Evolutionary conservation across 2,113 vertebrate species (phyloP), one percentile per base, ranked within the genome.

Genomic region (Mola mola): DNA sequence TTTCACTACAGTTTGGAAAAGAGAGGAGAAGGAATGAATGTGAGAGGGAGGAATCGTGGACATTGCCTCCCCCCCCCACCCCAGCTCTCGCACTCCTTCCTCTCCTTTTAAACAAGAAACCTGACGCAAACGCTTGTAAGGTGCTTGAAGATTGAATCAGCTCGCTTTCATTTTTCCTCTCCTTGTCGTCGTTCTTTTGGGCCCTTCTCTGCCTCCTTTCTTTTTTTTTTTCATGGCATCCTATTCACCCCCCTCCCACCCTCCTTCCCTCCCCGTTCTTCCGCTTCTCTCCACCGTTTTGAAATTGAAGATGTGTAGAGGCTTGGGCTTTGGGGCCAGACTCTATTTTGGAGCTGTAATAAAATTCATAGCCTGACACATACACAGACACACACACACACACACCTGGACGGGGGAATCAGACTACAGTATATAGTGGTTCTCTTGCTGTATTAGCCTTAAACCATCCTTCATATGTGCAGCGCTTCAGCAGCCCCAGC

Each of bases 1-100:
- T 95, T 96, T 95, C 91, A 94, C 94, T 94, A 94, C 93, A 94
- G 94, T 95, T 90, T 93, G 92, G 93, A 93, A 92, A 87, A 93
- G 93, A 93, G 68, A 72, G 66, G 67, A 62, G 58, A 72, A 65
- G 47, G 55, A 69, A 66, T 71, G 51, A 55, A 66, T 67, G 60
- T 59, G 41, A 21, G 57, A 11, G 49, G 8, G 29, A 36, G 53
- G 52, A 74, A 71, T 67, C n/a, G 50, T 81, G 90, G 88, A 89
- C 89, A 84, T 83, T 84, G 77, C 75, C 60, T 28, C 44, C 47
- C 38, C 21, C 33, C 43, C 44, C 10, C 33, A 28, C 13, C 56
- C 68, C 28, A 37, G 56, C 43, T 64, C 62, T 66, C 31, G 63
- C 43, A 41, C 74, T 44, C 53, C 81, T 73, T 79, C 76, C 76